Percentiles rank a stretch among this genome's conserved stretches.
phyloP scores from a whole-genome alignment of 2,113 vertebrate species.

The Hippocampus barbouri region DNA sequence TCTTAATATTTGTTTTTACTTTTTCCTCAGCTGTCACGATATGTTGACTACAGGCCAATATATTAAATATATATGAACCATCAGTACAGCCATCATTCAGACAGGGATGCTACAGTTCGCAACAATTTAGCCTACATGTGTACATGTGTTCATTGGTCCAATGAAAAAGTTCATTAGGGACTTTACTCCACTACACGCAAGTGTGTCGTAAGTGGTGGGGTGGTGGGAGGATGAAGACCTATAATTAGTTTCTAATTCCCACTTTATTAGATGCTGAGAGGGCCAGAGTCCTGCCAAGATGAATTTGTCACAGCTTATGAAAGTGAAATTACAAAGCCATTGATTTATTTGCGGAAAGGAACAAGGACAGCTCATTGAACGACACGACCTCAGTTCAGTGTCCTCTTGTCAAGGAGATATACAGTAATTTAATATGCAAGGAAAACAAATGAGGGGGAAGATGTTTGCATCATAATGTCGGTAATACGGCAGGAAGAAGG shows the following conservation, averaged over 20 bases:
- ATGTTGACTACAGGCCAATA: too few species aligned
- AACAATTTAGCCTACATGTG: background rate
- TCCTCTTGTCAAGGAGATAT: slow-evolving; percentile 19
- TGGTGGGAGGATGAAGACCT: slow-evolving; percentile 19
- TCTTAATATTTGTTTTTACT: too few species aligned
- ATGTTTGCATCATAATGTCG: slow-evolving; percentile 17
- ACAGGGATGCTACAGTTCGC: background rate
- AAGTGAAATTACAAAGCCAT: slow-evolving; percentile 8
- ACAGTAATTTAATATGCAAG: slow-evolving; percentile 14
- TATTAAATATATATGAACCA: too few species aligned
- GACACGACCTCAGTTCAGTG: background rate
- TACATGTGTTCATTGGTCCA: slow-evolving; percentile 10
- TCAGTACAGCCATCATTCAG: too few species aligned
- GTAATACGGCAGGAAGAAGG: slow-evolving; percentile 10
- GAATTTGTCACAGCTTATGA: slow-evolving; percentile 17
- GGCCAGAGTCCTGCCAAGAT: slow-evolving; percentile 12
- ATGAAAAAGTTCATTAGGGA: slow-evolving; percentile 16
- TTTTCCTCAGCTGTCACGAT: too few species aligned
- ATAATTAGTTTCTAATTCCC: slow-evolving; percentile 23
- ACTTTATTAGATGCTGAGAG: slow-evolving; percentile 23
- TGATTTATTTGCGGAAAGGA: slow-evolving; percentile 16
- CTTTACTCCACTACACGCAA: slow-evolving; percentile 1
- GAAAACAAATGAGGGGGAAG: slow-evolving; percentile 15
- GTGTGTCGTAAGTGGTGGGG: slow-evolving; percentile 15
- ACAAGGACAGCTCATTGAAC: slow-evolving; percentile 5